Evolutionary conservation across 2,888 invertebrate species (phyloP).

Genomic region (Fabriciana adippe): DNA sequence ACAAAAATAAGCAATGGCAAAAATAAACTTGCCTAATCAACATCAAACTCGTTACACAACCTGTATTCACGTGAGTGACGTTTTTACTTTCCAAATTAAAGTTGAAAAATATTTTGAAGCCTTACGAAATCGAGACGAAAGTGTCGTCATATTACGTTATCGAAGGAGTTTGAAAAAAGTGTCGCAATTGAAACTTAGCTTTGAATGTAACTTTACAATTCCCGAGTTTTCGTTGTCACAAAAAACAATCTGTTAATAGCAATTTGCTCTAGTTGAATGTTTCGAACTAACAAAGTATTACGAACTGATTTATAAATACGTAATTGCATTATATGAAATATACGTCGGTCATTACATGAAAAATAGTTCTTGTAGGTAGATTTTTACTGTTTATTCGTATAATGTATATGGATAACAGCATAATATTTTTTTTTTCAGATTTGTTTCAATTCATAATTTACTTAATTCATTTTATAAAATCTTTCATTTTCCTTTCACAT

Average conservation of each 20-base stretch:
- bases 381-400: too few relatives aligned
- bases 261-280: slow-evolving; percentile 10
- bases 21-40: slow-evolving; percentile 51
- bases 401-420: too few relatives aligned
- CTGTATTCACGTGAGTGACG: slow-evolving; percentile 50
- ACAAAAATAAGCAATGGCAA: slow-evolving; percentile 43
- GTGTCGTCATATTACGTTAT: slow-evolving; percentile 36
- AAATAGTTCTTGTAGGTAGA: background rate
- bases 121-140: slow-evolving; percentile 45
- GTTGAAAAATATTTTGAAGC: slow-evolving; percentile 47
- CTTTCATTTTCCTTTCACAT: too few relatives aligned
- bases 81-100: slow-evolving; percentile 54
- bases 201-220: slow-evolving; percentile 14
- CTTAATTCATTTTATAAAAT: too few relatives aligned
- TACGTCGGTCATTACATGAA: background rate
- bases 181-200: slow-evolving; percentile 34
- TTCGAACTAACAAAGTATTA: slow-evolving; percentile 7
- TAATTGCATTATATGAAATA: background rate
- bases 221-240: slow-evolving; percentile 10
- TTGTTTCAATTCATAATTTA: too few relatives aligned
- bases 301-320: slow-evolving; percentile 7
- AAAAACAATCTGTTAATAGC: slow-evolving; percentile 22
- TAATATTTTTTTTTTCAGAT: too few relatives aligned
- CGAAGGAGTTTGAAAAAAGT: slow-evolving; percentile 39
- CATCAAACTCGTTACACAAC: slow-evolving; percentile 49